These are phyloP conservation scores for Geodia barretti DNA, from an alignment of 37 sponge, comb jelly and placozoan genomes.

Conservation along the genomic window DNA sequence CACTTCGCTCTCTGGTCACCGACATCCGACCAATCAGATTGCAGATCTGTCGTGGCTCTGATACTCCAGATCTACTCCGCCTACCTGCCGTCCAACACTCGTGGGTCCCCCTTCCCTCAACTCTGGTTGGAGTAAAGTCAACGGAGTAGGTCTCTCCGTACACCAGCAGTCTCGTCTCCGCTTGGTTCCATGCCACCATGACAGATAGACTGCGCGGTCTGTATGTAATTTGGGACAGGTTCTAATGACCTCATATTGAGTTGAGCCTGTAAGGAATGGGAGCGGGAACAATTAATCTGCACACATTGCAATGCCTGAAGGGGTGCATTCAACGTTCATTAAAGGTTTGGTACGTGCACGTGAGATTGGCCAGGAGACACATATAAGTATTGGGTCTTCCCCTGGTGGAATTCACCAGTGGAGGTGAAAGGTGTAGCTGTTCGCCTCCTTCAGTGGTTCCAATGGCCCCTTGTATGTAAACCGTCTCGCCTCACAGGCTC, in stretches of 20 bases:
- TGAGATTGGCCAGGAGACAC: too few species aligned
- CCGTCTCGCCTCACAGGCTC: slow-evolving; percentile 52
- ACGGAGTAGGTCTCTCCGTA: slow-evolving; percentile 36
- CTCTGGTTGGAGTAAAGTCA: slow-evolving; percentile 68
- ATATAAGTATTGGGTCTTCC: too few species aligned
- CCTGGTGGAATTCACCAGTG: too few species aligned
- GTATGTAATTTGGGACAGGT: slow-evolving; percentile 14
- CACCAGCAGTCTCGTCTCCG: slow-evolving; percentile 46
- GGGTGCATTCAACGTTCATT: too few species aligned
- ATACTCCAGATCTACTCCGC: slow-evolving; percentile 56
- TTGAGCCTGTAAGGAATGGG: too few species aligned
- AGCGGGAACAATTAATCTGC: too few species aligned
- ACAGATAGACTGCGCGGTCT: slow-evolving; percentile 15
- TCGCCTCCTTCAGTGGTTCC: slow-evolving; percentile 71
- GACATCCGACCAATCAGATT: too few species aligned
- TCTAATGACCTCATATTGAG: not conserved
- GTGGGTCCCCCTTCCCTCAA: slow-evolving; percentile 13
- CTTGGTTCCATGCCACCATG: slow-evolving; percentile 57
- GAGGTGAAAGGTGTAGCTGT: slow-evolving; percentile 50
- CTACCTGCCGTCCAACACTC: slow-evolving; percentile 31
- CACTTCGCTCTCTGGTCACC: slow-evolving; percentile 68
- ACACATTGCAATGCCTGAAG: too few species aligned
- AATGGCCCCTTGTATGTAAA: too few species aligned
- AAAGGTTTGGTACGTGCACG: too few species aligned
- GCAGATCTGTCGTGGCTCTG: too few species aligned